Evolutionary conservation across 2,888 invertebrate species (phyloP), one percentile per base, ranked within the genome.

Genomic region (Cryptophagus acutangulus): DNA sequence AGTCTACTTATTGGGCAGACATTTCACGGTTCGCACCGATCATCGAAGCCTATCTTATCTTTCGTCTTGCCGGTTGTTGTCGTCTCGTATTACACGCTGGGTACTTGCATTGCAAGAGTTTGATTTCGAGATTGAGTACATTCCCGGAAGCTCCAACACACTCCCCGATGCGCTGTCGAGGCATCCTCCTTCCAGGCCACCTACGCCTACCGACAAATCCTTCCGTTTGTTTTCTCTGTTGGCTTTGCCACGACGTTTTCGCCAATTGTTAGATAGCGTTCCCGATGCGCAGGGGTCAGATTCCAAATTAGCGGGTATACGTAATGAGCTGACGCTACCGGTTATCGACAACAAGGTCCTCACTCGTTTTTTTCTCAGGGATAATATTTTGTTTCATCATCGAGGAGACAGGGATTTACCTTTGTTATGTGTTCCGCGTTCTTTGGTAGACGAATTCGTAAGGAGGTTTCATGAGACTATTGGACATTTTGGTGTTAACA

Each of bases 131-230:
- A 18, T 59, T 1, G 37, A 42, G 13, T 43, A 61, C 37, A 48
- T 58, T 36, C 40, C 34, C 2, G 61, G 59, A 0, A 28, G 9
- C 1, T 51, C 58, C 1, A 60, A 60, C 36, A 29, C 52, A 0
- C 49, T 52, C 2, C 56, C 55, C 1, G 57, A 62, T 45, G 46
- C 54, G n/a, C 43, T 61, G 9, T 56, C 56, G 8, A 24, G 35
- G 12, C 29, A 40, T 15, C 13, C 40, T 2, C 36, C 36, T 24
- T 24, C 36, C 1, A 17, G 40, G n/a, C 20, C 36, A 8, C 30
- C 29, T 2, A 40, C 40, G n/a, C 40, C 40, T 16, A 4, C 12
- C 6, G 40, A 40, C 17, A 36, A 35, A 17, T 36, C 25, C 17
- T 39, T 39, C 26, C 10, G 26, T 9, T 15, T 33, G 25, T 39